Conservation (phyloP, 2,113 vertebrate species). For the Pterocles gutturalis region DNA sequence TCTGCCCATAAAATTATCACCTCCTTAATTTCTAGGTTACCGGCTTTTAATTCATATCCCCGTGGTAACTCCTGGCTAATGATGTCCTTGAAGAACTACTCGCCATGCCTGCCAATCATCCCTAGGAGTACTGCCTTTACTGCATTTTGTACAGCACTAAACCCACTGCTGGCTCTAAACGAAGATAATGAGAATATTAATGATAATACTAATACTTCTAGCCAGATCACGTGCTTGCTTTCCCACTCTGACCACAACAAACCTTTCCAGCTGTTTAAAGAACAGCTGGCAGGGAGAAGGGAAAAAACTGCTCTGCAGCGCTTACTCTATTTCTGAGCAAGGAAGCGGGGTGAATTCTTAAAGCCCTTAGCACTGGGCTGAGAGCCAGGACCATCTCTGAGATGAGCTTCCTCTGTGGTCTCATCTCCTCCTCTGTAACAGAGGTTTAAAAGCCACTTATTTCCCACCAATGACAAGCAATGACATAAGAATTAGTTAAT, state of each 20-base stretch:
- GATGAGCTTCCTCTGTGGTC: background rate
- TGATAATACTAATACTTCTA: background rate
- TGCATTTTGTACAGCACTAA: background rate
- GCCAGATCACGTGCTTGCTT: background rate
- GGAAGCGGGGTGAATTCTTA: background rate
- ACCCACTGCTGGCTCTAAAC: background rate
- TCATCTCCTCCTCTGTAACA: background rate
- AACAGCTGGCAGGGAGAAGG: background rate
- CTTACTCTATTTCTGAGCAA: background rate
- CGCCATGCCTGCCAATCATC: background rate
- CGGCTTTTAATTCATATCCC: background rate
- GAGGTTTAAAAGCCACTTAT: constrained; percentile 17
- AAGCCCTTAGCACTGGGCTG: background rate
- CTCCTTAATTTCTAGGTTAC: background rate
- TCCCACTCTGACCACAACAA: background rate
- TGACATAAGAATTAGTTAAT: constrained; percentile 23
- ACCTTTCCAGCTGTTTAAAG: background rate
- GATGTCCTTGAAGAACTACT: background rate
- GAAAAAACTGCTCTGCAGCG: background rate
- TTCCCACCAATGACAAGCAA: constrained; percentile 3
- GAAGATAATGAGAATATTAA: background rate
- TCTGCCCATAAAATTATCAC: background rate
- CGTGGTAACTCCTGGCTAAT: background rate
- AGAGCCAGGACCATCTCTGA: background rate
- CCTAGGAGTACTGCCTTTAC: background rate